Evolutionary conservation across 2,797 vertebrate species (phyloP).

Genomic region (Melanotaenia parkinsoni): DNA sequence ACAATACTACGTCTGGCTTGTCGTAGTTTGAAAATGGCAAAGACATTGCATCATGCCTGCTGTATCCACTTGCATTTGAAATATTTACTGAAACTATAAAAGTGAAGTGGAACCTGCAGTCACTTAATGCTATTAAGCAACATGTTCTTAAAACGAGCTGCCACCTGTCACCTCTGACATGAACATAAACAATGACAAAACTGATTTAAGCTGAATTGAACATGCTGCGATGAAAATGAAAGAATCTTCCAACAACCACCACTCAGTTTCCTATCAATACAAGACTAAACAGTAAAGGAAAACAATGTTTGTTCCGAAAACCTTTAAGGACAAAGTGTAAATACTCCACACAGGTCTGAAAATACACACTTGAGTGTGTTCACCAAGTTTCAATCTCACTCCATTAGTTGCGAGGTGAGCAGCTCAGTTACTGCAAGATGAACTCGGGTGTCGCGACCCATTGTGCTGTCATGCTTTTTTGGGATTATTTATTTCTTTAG

Average conservation of each 20-base stretch:
- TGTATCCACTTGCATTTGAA: conserved; percentile 35
- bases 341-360: conserved; percentile 39
- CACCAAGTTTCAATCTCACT: conserved; percentile 24
- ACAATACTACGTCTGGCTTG: conserved; percentile 46
- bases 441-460: conserved; percentile 36
- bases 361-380: conserved; percentile 39
- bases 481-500: conserved; percentile 21
- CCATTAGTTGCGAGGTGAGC: conserved; percentile 35
- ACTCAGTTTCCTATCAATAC: conserved; percentile 43
- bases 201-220: conserved; percentile 28
- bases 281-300: conserved; percentile 41
- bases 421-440: conserved; percentile 47
- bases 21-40: conserved; percentile 42
- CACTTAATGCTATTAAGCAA: background rate
- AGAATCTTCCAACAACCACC: conserved; percentile 36
- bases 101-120: conserved; percentile 28
- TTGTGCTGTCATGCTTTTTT: conserved; percentile 29
- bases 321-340: conserved; percentile 39
- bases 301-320: conserved; percentile 45
- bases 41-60: conserved; percentile 32
- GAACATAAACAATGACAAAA: conserved; percentile 28
- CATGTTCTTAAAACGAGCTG: background rate
- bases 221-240: conserved; percentile 42
- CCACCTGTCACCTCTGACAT: conserved; percentile 11
- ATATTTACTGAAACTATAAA: conserved; percentile 36